Evolutionary conservation across 2,797 vertebrate species (phyloP), one percentile per base, ranked within the genome.

Genomic region (Gobionotothen gibberifrons): DNA sequence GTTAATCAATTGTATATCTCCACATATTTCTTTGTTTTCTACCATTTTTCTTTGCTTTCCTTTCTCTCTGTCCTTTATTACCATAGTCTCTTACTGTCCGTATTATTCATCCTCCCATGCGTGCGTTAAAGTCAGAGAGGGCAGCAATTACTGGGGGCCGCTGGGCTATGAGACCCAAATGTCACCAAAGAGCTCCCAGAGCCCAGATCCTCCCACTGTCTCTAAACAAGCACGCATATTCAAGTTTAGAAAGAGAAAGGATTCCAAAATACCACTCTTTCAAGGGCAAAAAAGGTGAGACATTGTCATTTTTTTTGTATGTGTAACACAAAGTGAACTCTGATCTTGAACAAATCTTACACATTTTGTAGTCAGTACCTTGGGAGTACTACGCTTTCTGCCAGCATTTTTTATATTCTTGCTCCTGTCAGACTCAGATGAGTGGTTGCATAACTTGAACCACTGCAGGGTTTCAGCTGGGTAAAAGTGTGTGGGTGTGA

Each of bases 191-290:
- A 95, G 94, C 95, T 87, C 83, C 79, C 93, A 92, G 85, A 94
- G 86, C 87, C 93, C 96, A 93, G 95, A 96, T 91, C 92, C 81
- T 81, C 94, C 95, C 86, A 84, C 94, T 93, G 89, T 87, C 85
- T 91, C 90, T 90, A 98, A 97, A 95, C 96, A 92, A 95, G 94
- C 96, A 91, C 91, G 92, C 95, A 97, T 96, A 95, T 97, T 96
- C 95, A 97, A 97, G 95, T 97, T 97, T 94, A 98, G 97, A 97
- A 97, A 97, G 94, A 96, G 93, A 95, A 98, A 96, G 96, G 96
- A 97, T 93, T 93, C 95, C 92, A 97, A 97, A 97, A 87, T 90
- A 42, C 96, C 95, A 70, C 90, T 94, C 89, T 93, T 91, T 91
- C 95, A 95, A 92, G 95, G 95, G 79, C 94, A 91, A 0, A 94